Base-by-base conservation (phyloP, 2,888 invertebrate species). In the Byasa hedistus region DNA sequence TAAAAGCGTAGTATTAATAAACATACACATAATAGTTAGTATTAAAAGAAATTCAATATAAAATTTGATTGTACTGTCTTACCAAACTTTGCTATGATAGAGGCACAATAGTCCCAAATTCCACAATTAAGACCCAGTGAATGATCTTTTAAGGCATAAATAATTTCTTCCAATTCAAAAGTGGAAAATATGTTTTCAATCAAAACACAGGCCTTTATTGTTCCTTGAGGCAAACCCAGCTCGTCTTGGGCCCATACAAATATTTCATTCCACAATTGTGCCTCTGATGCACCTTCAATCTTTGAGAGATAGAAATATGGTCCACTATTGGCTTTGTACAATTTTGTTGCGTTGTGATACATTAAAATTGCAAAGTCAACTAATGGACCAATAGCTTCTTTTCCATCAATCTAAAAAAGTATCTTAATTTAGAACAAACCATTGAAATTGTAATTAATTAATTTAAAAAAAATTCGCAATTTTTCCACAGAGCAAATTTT, bases 271-370 rank as follows among this genome's bases (percentile, higher is more conserved):
- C 95, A 95, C 3, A 96, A 81, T 69, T 84, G 80, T 0, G 95
- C 95, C 80, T 96, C 95, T 0, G 86, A 82, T 2, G 93, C 89
- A 2, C 93, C 92, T 82, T 95, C 95, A 48, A 95, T 70, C 71
- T 95, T 95, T 0, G 95, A 94, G n/a, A 95, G 83, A 76, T 95
- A 95, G 79, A 95, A 95, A 76, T 92, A 95, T 3, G 95, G 95
- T 0, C 95, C 95, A 70, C 93, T 91, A 69, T 91, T 92, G 0
- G 90, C 86, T 69, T 93, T 86, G 23, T 89, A 79, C 1, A 95
- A 86, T 62, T 83, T 87, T 65, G 82, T 80, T 0, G 92, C 94
- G 80, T 93, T 94, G 77, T 95, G 95, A 78, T 90, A 95, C 88
- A 95, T 93, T 57, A 95, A 84, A 15, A 95, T 82, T 0, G 93